Base-by-base conservation (phyloP, 2,797 vertebrate species). In the Masticophis lateralis region DNA sequence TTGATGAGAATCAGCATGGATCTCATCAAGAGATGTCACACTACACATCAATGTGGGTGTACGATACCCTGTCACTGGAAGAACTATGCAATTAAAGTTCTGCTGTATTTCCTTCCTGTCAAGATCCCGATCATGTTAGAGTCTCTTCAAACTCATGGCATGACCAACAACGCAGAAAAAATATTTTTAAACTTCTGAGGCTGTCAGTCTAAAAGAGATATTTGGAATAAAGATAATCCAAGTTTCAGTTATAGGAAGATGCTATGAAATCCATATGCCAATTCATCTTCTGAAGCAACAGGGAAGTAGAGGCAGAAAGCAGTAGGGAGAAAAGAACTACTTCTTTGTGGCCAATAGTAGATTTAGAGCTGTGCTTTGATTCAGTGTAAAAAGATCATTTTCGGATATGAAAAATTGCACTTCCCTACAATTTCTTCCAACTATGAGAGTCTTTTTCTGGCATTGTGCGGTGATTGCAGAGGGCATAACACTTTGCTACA, bases 21-120 rank as follows among this genome's bases (percentile, higher is more conserved):
- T 89, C 69, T 94, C 92, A 91, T 16, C n/a, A 93, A 79, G 61
- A 89, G 16, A 91, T 92, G 93, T 91, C 90, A 87, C 83, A 18
- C 47, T 88, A 47, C 22, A 57, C 32, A 28, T 93, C 79, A 93
- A 0, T n/a, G 16, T 28, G 8, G 0, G 86, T 16, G 28, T 11
- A 43, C 0, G 51, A 13, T 5, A 89, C 90, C 61, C 14, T 92
- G 9, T 53, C 28, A 61, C 2, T 11, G 56, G 4, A 74, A 93
- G 59, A 83, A 37, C 51, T 87, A 2, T 61, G 27, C 94, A 89
- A 69, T 12, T 91, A n/a, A n/a, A 89, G 27, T 6, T 60, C 79
- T 89, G 11, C 92, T 4, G 60, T 25, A 94, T 93, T n/a, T 90
- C 27, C 27, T 43, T 90, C 92, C 92, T 51, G 32, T 56, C 28